These are phyloP conservation scores for Amphipyra berbera DNA, from an alignment of 2,888 invertebrate species.

Conservation along the genomic window DNA sequence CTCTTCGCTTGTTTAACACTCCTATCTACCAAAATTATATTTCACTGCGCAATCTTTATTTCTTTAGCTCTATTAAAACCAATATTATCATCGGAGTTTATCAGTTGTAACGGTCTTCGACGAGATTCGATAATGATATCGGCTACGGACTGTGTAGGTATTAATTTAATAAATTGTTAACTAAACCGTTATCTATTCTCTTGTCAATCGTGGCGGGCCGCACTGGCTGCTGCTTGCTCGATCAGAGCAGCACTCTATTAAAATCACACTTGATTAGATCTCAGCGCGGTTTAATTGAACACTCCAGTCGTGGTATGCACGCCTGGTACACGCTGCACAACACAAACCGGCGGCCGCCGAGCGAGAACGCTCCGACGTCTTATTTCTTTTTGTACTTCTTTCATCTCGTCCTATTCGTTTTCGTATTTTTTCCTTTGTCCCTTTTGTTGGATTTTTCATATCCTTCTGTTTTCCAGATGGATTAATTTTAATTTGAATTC, in stretches of 20 bases:
- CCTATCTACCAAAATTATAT: slow-evolving; percentile 37
- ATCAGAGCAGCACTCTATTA: slow-evolving; percentile 79
- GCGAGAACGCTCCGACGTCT: slow-evolving; percentile 61
- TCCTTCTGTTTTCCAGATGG: slow-evolving; percentile 84
- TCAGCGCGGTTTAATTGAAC: slow-evolving; percentile 82
- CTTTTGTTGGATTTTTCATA: slow-evolving; percentile 84
- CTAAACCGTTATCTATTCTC: slow-evolving; percentile 71
- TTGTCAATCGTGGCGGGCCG: slow-evolving; percentile 58
- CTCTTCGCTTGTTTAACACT: slow-evolving; percentile 48
- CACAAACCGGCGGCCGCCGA: slow-evolving; percentile 63
- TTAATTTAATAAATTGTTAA: slow-evolving; percentile 70
- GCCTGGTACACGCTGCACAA: slow-evolving; percentile 74
- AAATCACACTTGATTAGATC: slow-evolving; percentile 86
- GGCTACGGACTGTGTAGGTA: slow-evolving; percentile 61
- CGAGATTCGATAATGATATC: slow-evolving; percentile 70
- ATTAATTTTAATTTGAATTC: slow-evolving; percentile 83
- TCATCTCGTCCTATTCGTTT: slow-evolving; percentile 76
- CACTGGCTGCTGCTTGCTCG: slow-evolving; percentile 60
- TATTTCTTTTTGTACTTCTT: slow-evolving; percentile 70
- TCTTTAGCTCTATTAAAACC: slow-evolving; percentile 32
- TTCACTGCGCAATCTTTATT: slow-evolving; percentile 58
- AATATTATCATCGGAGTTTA: slow-evolving; percentile 60
- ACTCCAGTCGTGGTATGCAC: slow-evolving; percentile 76
- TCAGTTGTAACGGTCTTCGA: slow-evolving; percentile 67
- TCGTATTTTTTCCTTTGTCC: slow-evolving; percentile 78